Conservation (phyloP, 2,888 invertebrate genomes). For the Spodoptera littoralis region DNA sequence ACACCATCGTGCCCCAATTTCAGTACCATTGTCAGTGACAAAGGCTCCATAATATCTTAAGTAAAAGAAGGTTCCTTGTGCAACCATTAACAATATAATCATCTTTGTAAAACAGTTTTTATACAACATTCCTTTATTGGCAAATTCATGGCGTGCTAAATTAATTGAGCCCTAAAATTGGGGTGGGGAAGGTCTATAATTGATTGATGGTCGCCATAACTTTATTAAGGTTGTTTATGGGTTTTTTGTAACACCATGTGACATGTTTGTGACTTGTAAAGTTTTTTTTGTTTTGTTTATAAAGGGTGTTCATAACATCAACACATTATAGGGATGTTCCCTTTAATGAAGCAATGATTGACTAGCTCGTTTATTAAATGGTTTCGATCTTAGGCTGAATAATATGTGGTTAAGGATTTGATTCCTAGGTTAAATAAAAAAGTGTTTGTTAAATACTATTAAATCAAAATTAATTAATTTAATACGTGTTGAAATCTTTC, state of each 20-base stretch:
- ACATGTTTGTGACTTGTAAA: too few species aligned
- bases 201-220: constrained; percentile 3
- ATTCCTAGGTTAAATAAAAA: too few species aligned
- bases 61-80: constrained; percentile 35
- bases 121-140: constrained; percentile 38
- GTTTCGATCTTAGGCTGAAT: too few species aligned
- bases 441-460: too few species aligned
- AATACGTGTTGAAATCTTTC: too few species aligned
- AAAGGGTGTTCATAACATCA: too few species aligned
- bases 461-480: too few species aligned
- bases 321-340: too few species aligned
- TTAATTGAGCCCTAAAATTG: constrained; percentile 31
- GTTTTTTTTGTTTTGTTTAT: too few species aligned
- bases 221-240: background rate
- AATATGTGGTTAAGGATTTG: too few species aligned
- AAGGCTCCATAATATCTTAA: constrained; percentile 49
- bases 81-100: constrained; percentile 48
- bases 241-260: background rate
- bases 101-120: constrained; percentile 39
- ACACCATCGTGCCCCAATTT: constrained; percentile 26
- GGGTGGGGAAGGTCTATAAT: background rate
- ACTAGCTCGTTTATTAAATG: too few species aligned
- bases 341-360: too few species aligned
- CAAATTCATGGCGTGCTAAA: constrained; percentile 56
- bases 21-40: constrained; percentile 33